phyloP scores from a whole-genome alignment of 1,140 invertebrate genomes.

The Sycophila sp. region DNA sequence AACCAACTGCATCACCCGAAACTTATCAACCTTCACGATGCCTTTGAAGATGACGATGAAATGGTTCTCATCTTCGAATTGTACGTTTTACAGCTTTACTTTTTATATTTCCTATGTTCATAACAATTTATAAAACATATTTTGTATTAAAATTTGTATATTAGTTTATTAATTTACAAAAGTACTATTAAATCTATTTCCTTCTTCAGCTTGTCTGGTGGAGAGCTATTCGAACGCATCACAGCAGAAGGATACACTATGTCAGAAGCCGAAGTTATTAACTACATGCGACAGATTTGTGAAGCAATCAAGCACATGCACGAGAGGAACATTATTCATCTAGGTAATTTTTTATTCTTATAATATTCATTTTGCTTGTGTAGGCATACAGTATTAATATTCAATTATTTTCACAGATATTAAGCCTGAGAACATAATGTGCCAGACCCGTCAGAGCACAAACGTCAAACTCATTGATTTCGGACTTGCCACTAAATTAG shows the following conservation, averaged over 20 bases:
- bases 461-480: constrained; percentile 99
- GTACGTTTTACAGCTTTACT: constrained; percentile 71
- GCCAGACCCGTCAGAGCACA: constrained; percentile 92
- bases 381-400: neutral
- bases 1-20: constrained; percentile 98
- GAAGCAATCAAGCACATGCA: constrained; percentile 99
- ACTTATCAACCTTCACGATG: constrained; percentile 97
- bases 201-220: constrained; percentile 88
- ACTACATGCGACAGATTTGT: constrained; percentile 99
- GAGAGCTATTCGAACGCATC: constrained; percentile 98
- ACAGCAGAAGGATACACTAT: constrained; percentile 97
- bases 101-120: constrained; percentile 22
- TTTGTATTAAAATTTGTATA: constrained; percentile 11
- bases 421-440: constrained; percentile 99
- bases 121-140: constrained; percentile 33
- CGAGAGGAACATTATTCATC: constrained; percentile 98
- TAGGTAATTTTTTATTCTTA: constrained; percentile 69
- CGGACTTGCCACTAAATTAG: constrained; percentile 95
- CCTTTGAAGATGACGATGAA: constrained; percentile 99
- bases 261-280: constrained; percentile 99
- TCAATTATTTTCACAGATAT: constrained; percentile 71
- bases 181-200: too few species aligned
- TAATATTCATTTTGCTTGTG: neutral
- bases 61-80: constrained; percentile 99
- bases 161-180: constrained; percentile 24